Evolutionary conservation across 2,113 vertebrate genomes (phyloP).

Genomic region (Clarias macrocephalus): DNA sequence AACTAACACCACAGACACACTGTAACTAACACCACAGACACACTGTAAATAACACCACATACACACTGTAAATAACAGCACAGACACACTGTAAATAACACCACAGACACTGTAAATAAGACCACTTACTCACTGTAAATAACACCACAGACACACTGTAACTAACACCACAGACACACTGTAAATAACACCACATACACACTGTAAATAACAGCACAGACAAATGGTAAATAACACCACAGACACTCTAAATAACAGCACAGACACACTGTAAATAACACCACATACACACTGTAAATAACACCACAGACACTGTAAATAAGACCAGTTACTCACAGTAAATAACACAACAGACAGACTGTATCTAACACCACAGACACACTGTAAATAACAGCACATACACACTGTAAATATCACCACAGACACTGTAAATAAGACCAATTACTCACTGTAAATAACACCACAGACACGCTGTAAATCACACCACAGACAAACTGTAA

Average conservation of each 20-base stretch:
- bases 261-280: background rate
- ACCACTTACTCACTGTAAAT: background rate
- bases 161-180: background rate
- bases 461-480: background rate
- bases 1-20: background rate
- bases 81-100: background rate
- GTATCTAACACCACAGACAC: too few species aligned
- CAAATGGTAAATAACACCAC: background rate
- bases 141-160: background rate
- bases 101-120: background rate
- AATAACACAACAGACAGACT: constrained; percentile 1
- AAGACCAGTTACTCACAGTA: background rate
- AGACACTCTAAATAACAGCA: too few species aligned
- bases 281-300: background rate
- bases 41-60: background rate
- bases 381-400: background rate
- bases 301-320: background rate
- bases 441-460: background rate
- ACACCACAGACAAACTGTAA: background rate
- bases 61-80: background rate
- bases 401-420: background rate
- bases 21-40: background rate
- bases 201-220: background rate
- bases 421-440: too few species aligned
- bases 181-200: background rate